Base-by-base conservation (phyloP, 1,140 invertebrate species). In the Tribolium castaneum region DNA sequence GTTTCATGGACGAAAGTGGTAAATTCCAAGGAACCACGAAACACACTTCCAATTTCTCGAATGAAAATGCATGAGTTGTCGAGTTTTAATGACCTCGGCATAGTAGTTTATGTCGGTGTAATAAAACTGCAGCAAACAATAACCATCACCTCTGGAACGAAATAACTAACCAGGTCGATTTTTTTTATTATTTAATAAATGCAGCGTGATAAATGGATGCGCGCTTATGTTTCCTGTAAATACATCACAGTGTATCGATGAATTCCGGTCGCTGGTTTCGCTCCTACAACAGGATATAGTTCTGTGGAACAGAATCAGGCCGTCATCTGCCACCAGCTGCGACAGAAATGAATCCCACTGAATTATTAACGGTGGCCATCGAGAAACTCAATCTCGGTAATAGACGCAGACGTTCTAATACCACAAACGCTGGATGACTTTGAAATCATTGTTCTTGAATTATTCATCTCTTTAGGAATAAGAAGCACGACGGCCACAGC, bases 231-330 rank as follows among this genome's bases (percentile, higher is more conserved):
- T 52, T 73, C 71, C 71, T 30, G 77, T 82, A 80, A 82, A 82
- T 79, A 82, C 72, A 80, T 82, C 81, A 82, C 62, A 75, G 71
- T 35, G 71, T 82, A 82, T 82, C 80, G 79, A 82, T 82, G 79
- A 76, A 71, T 77, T 81, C 78, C 78, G 78, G 80, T 80, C 79
- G 73, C 79, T 78, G 66, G 35, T 59, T 80, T 51, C 79, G 79
- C 75, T 73, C 59, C 50, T 74, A 74, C 72, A 74, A 50, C 49
- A 54, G 71, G 71, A 66, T 66, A 66, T 66, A 66, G 30, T 34
- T 25, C 10, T 66, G 59, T 66, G 59, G 30, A 66, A 59, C 14
- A 59, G 59, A 35, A 66, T 66, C 59, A 22, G 1, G 59, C 25
- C 59, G 59, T 66, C 59, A 66, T 66, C 59, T 66, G 59, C 59